Evolutionary conservation across 2,888 invertebrate species (phyloP).

Genomic region (Rambutsinella grinnellia): DNA sequence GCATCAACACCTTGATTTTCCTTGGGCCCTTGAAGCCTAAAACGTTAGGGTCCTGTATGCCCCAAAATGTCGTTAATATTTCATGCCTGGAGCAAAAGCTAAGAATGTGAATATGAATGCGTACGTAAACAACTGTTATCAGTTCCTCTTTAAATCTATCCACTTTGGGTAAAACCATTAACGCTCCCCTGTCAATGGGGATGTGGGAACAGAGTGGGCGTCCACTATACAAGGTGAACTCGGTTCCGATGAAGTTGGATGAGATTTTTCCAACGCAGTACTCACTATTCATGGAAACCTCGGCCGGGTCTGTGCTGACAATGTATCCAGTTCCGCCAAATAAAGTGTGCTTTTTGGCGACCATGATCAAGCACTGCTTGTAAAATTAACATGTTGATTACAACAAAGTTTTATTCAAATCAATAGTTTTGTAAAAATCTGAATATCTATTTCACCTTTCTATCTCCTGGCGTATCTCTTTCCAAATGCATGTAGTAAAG

Average conservation of each 20-base stretch:
- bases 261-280: constrained; percentile 95
- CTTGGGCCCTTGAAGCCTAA: constrained; percentile 99
- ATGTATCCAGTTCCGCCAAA: constrained; percentile 85
- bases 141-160: constrained; percentile 80
- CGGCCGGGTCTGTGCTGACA: constrained; percentile 97
- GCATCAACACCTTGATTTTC: constrained; percentile 98
- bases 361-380: constrained; percentile 76
- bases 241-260: constrained; percentile 95
- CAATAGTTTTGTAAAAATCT: background rate
- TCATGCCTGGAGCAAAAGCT: too few species aligned
- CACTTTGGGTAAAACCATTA: background rate
- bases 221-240: constrained; percentile 95
- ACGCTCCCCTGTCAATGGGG: constrained; percentile 17
- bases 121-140: constrained; percentile 93
- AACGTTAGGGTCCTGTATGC: constrained; percentile 98
- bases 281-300: constrained; percentile 90
- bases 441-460: constrained; percentile 80
- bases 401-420: constrained; percentile 1
- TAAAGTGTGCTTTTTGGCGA: constrained; percentile 91
- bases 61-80: too few species aligned
- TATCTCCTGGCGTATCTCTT: constrained; percentile 76
- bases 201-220: constrained; percentile 73
- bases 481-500: constrained; percentile 98
- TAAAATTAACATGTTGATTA: background rate
- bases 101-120: too few species aligned